A percentile compares a stretch with the other conserved stretches of the same genome.
phyloP scores from a whole-genome alignment of 2,797 vertebrate species.

The Pithecia hirsuta region DNA sequence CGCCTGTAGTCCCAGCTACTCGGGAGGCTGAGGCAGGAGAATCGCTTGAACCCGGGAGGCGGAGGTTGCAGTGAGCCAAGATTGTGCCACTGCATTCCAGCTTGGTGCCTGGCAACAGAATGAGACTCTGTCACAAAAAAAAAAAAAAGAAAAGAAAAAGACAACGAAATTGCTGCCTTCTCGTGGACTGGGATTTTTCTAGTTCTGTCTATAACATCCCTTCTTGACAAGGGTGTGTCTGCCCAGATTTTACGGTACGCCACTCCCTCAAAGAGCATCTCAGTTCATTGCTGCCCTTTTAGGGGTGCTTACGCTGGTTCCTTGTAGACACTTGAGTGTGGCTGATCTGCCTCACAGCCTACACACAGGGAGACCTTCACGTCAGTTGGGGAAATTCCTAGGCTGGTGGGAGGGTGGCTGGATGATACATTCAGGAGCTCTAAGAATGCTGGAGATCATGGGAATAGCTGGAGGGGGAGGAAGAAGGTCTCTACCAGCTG shows the following conservation, averaged over 20 bases:
- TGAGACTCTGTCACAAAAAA: no score
- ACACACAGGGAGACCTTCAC: background rate
- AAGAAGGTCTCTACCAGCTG: background rate
- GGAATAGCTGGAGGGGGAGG: background rate
- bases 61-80: no score
- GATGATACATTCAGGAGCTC: background rate
- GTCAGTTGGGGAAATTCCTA: no score
- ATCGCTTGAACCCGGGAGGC: no score
- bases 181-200: background rate
- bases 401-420: background rate
- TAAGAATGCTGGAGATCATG: background rate
- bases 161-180: background rate
- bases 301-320: background rate
- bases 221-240: background rate
- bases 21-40: no score
- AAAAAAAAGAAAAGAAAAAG: no score
- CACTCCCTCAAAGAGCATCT: background rate
- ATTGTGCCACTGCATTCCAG: no score
- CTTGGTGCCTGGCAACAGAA: no score
- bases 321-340: background rate
- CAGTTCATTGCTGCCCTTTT: background rate
- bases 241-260: background rate
- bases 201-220: background rate
- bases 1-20: no score
- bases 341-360: background rate